phyloP scores from a whole-genome alignment of 2,888 invertebrate species.

The Ditula angustiorana region DNA sequence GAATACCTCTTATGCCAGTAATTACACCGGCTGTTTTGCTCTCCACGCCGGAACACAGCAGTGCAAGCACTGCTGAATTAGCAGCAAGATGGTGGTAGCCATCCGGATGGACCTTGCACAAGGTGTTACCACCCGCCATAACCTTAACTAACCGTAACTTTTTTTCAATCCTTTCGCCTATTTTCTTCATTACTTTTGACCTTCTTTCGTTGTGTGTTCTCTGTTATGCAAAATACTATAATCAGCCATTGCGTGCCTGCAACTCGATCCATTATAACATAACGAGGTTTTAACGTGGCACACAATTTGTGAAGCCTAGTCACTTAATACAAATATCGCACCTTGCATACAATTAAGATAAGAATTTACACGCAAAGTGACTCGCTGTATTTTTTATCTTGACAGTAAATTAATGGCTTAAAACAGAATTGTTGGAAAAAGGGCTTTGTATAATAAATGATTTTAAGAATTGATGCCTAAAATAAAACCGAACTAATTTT shows the following conservation, averaged over 20 bases:
- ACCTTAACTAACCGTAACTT: too few species aligned
- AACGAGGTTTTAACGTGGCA: constrained; percentile 31
- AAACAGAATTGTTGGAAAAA: neutral
- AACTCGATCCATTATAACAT: constrained; percentile 20
- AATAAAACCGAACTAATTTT: too few species aligned
- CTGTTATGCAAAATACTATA: constrained; percentile 1
- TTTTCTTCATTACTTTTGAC: constrained; percentile 1
- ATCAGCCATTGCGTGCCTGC: constrained; percentile 23
- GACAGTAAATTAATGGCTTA: neutral
- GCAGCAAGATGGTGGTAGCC: too few species aligned
- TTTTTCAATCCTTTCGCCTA: neutral
- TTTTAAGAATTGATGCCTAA: too few species aligned
- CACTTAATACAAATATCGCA: constrained; percentile 25
- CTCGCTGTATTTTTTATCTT: constrained; percentile 12
- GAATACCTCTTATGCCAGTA: too few species aligned
- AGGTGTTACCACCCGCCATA: too few species aligned
- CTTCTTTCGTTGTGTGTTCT: neutral
- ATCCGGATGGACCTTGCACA: too few species aligned
- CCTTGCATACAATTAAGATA: constrained; percentile 30
- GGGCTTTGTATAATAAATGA: neutral
- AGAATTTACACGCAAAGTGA: constrained; percentile 21
- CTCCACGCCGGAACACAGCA: too few species aligned
- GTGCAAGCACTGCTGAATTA: too few species aligned
- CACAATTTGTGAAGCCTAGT: constrained; percentile 30
- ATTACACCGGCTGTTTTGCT: too few species aligned